Evolutionary conservation across 1,140 invertebrate species (phyloP).

Genomic region (Pentalonia nigronervosa): DNA sequence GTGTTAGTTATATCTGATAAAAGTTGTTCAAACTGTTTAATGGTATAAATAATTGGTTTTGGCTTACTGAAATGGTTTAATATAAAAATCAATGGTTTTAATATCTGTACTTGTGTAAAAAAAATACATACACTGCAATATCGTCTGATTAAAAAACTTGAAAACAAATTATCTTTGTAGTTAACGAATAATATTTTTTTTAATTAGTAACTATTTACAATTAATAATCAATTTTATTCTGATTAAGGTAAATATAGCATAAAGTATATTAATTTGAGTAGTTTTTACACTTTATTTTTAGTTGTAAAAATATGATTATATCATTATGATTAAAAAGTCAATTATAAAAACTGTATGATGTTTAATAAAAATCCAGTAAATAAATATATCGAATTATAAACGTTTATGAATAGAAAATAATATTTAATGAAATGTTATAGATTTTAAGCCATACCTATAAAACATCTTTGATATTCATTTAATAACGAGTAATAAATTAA

Average conservation of each 20-base stretch:
- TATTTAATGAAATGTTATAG: background rate
- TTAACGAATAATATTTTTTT: background rate
- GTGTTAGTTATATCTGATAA: background rate
- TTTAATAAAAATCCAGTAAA: background rate
- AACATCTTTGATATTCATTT: background rate
- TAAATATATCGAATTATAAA: background rate
- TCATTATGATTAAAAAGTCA: background rate
- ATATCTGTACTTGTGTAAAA: background rate
- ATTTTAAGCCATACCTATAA: background rate
- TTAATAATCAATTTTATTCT: background rate
- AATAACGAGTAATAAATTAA: background rate
- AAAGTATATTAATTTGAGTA: background rate
- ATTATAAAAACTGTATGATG: background rate
- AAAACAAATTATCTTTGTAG: background rate
- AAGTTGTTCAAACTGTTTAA: background rate
- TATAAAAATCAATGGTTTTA: conserved; percentile 7
- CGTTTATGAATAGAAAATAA: background rate
- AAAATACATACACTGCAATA: background rate
- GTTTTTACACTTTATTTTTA: background rate
- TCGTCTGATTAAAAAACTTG: background rate
- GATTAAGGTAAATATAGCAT: background rate
- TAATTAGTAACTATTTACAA: background rate
- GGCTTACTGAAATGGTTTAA: background rate
- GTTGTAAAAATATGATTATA: background rate
- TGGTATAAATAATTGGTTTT: conserved; percentile 17